phyloP scores from a whole-genome alignment of 1,140 invertebrate species.

The Brachystomella parvula region DNA sequence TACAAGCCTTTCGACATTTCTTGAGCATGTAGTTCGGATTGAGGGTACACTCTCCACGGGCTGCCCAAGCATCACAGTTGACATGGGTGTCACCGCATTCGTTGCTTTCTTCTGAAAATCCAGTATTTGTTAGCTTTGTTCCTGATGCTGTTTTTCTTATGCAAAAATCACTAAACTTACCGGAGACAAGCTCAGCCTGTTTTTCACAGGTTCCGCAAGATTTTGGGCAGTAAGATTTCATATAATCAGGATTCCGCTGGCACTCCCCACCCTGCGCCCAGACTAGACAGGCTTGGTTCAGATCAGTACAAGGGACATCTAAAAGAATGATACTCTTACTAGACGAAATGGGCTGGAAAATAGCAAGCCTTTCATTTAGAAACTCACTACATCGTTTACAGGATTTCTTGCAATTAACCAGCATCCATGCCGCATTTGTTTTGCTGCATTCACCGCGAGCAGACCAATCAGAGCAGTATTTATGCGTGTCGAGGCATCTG shows the following conservation, averaged over 20 bases:
- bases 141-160: too few relatives aligned
- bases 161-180: neutral
- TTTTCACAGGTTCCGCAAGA: constrained; percentile 38
- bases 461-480: constrained; percentile 37
- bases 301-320: constrained; percentile 19
- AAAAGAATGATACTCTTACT: neutral
- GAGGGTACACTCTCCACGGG: constrained; percentile 40
- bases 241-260: constrained; percentile 43
- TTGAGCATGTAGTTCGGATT: constrained; percentile 42
- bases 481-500: constrained; percentile 37
- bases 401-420: constrained; percentile 41
- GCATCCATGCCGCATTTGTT: constrained; percentile 42
- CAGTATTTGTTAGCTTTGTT: too few relatives aligned
- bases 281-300: constrained; percentile 21
- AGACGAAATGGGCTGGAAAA: too few relatives aligned
- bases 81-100: constrained; percentile 25
- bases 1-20: constrained; percentile 43
- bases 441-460: constrained; percentile 25
- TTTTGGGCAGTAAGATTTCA: constrained; percentile 43
- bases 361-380: neutral
- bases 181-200: neutral
- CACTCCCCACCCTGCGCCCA: constrained; percentile 44
- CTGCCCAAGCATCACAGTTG: constrained; percentile 18
- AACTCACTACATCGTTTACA: constrained; percentile 44
- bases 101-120: neutral